These are phyloP conservation scores for Syncerus caffer DNA, from an alignment of 2,797 vertebrate genomes.

Conservation along the genomic window DNA sequence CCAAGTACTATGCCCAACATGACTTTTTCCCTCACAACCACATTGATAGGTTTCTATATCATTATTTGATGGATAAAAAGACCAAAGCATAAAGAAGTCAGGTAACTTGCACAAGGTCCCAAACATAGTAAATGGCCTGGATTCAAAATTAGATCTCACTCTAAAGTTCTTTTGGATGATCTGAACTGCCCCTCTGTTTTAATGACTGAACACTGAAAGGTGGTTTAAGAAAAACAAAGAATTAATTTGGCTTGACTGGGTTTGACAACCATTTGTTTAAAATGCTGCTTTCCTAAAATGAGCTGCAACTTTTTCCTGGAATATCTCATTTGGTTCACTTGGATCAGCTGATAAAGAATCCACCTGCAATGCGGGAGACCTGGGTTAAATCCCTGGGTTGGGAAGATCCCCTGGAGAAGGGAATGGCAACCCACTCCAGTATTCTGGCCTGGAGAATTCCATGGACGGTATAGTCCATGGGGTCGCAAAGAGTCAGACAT, in stretches of 20 bases:
- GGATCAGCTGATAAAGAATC: not conserved
- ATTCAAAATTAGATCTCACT: not conserved
- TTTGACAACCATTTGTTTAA: not conserved
- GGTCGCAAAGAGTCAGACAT: not conserved
- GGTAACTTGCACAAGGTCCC: not conserved
- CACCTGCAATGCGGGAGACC: not conserved
- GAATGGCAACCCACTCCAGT: not conserved
- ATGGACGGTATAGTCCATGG: not conserved
- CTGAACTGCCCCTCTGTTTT: not conserved
- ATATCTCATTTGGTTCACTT: not conserved
- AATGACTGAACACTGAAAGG: not conserved
- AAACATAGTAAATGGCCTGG: not conserved
- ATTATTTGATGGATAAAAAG: not conserved
- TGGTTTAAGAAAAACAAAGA: not conserved
- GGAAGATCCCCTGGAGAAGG: not conserved
- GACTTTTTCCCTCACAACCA: not conserved
- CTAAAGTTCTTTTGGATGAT: not conserved
- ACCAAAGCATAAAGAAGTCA: not conserved
- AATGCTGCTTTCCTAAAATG: conserved; percentile 17
- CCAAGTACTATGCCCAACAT: not conserved
- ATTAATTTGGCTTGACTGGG: not conserved
- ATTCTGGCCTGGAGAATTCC: not conserved
- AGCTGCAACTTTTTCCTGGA: conserved; percentile 23
- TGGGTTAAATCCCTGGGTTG: not conserved
- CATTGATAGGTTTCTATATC: not conserved